Evolutionary conservation across 2,888 invertebrate species (phyloP).

Genomic region (Drosophila fulvimacula): DNA sequence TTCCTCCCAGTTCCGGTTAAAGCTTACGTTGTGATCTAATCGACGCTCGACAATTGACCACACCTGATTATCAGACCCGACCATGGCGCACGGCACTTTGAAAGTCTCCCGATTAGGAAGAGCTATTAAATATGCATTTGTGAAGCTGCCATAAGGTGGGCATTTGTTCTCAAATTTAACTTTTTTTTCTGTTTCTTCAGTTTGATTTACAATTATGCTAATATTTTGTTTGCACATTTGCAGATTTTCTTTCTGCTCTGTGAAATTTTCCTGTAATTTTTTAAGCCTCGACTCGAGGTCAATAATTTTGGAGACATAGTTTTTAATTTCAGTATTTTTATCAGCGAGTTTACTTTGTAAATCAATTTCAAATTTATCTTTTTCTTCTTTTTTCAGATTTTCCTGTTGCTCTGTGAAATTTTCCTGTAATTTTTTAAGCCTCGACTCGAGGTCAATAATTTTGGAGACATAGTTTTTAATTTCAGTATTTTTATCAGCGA

Average conservation of each 20-base stretch:
- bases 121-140: neutral
- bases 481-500: no score
- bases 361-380: no score
- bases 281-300: neutral
- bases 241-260: neutral
- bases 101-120: neutral
- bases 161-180: neutral
- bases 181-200: neutral
- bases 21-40: neutral
- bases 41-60: conserved; percentile 37
- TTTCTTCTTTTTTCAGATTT: no score
- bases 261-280: neutral
- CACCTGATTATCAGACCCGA: neutral
- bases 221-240: neutral
- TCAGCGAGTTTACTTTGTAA: no score
- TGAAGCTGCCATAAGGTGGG: neutral
- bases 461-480: no score
- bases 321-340: neutral
- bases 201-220: neutral
- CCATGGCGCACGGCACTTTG: conserved; percentile 16
- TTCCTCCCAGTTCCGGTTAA: conserved; percentile 17
- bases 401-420: no score
- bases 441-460: no score
- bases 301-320: neutral
- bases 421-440: no score